phyloP scores from a whole-genome alignment of 2,797 vertebrate species.

The Danio jaintianensis region DNA sequence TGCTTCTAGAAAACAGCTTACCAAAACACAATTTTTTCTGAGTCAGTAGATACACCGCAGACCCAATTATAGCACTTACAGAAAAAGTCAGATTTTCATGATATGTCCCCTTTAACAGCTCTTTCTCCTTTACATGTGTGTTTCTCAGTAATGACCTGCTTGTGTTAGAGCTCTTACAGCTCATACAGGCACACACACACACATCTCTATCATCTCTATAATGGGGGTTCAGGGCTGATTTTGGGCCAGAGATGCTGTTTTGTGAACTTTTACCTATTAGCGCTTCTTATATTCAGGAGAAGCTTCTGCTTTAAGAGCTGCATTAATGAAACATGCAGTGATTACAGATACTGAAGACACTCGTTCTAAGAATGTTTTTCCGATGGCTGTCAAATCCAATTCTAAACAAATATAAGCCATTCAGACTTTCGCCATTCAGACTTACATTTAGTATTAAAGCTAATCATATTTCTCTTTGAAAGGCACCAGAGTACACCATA shows the following conservation, averaged over 20 bases:
- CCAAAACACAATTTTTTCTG: too few relatives aligned
- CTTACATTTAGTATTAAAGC: neutral
- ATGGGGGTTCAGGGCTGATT: constrained; percentile 10
- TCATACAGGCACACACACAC: too few relatives aligned
- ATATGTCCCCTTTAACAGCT: too few relatives aligned
- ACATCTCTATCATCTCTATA: too few relatives aligned
- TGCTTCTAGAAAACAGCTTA: too few relatives aligned
- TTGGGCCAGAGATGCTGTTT: constrained; percentile 19
- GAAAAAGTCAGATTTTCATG: too few relatives aligned
- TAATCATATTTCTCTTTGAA: constrained; percentile 11
- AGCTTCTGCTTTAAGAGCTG: neutral
- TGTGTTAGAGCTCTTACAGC: too few relatives aligned
- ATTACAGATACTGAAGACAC: neutral
- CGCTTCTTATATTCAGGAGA: neutral
- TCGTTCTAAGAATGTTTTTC: neutral
- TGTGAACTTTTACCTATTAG: constrained; percentile 6
- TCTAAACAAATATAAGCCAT: neutral
- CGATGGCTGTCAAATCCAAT: neutral
- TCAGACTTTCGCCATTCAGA: neutral
- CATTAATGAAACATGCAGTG: constrained; percentile 7
- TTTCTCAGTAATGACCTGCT: too few relatives aligned
- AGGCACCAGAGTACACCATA: neutral
- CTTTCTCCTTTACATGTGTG: too few relatives aligned
- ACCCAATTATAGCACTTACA: too few relatives aligned
- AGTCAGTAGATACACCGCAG: too few relatives aligned